Conservation (phyloP, 1,140 invertebrate genomes). For the Drosophila sproati region DNA sequence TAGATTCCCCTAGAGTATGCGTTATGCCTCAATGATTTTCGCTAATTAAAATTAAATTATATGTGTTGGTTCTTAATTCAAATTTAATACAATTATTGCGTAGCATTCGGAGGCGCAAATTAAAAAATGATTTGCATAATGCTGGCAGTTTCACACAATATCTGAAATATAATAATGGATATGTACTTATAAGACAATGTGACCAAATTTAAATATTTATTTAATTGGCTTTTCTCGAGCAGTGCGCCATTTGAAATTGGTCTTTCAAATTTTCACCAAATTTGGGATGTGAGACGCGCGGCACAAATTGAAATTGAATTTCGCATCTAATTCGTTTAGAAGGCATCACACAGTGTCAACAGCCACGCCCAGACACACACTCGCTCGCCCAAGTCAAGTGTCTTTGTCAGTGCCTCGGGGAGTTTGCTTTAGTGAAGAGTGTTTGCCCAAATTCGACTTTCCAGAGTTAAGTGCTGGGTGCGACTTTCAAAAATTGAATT, state of each 20-base stretch:
- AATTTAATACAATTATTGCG: slow-evolving; percentile 25
- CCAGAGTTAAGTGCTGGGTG: slow-evolving; percentile 22
- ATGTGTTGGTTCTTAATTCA: slow-evolving; percentile 37
- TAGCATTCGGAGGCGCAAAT: slow-evolving; percentile 27
- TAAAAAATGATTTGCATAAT: slow-evolving; percentile 45
- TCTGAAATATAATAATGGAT: slow-evolving; percentile 50
- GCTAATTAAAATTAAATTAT: slow-evolving; percentile 76
- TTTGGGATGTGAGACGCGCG: slow-evolving; percentile 1
- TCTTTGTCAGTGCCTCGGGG: background rate
- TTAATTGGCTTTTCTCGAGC: slow-evolving; percentile 55
- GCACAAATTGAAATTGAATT: slow-evolving; percentile 60
- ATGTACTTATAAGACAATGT: slow-evolving; percentile 28
- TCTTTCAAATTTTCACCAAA: slow-evolving; percentile 35
- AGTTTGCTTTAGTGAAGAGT: slow-evolving; percentile 11
- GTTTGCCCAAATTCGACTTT: slow-evolving; percentile 7
- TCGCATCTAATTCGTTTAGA: slow-evolving; percentile 62
- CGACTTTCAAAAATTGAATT: slow-evolving; percentile 50
- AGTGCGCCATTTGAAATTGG: slow-evolving; percentile 45
- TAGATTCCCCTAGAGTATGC: slow-evolving; percentile 18
- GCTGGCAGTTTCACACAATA: slow-evolving; percentile 42
- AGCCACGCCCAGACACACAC: slow-evolving; percentile 1
- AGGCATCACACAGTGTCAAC: slow-evolving; percentile 15
- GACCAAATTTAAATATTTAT: slow-evolving; percentile 74
- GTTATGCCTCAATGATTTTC: slow-evolving; percentile 59
- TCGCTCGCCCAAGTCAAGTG: background rate